Conservation (phyloP, 1,140 invertebrate genomes). For the Pseudachorutes palmiensis region DNA sequence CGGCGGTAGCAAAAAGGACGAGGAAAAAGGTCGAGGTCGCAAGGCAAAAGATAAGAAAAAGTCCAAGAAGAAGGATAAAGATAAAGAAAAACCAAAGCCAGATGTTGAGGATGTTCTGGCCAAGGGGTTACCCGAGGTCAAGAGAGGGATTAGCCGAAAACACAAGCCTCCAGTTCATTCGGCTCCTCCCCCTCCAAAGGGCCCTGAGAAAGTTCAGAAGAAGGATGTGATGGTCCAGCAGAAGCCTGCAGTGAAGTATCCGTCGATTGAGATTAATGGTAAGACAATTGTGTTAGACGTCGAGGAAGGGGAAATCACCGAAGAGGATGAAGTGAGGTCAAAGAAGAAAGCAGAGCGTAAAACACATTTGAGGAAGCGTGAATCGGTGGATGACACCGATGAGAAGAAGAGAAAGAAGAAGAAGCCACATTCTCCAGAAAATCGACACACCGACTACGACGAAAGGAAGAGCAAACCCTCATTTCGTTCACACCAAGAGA, state of each 20-base stretch:
- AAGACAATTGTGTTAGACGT: slow-evolving; percentile 37
- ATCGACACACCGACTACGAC: neutral
- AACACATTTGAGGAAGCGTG: slow-evolving; percentile 13
- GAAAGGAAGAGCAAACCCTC: neutral
- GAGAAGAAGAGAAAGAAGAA: neutral
- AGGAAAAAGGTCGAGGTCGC: slow-evolving; percentile 9
- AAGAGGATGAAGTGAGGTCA: slow-evolving; percentile 38
- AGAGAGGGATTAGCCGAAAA: neutral
- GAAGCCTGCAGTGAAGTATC: neutral
- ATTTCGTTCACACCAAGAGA: neutral
- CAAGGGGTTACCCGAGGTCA: too few species aligned
- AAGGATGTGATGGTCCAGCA: neutral
- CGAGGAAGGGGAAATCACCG: slow-evolving; percentile 37
- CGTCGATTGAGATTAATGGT: neutral
- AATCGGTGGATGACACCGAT: neutral
- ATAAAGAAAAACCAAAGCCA: neutral
- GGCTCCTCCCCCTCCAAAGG: neutral
- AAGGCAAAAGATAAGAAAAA: neutral
- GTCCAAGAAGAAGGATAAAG: slow-evolving; percentile 3
- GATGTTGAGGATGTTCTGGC: neutral
- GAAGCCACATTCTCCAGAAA: neutral
- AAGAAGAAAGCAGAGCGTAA: too few species aligned
- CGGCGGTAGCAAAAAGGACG: slow-evolving; percentile 14
- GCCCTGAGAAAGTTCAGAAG: neutral
- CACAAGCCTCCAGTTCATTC: too few species aligned